phyloP scores from a whole-genome alignment of 1,140 invertebrate genomes.

The Melitaea cinxia region DNA sequence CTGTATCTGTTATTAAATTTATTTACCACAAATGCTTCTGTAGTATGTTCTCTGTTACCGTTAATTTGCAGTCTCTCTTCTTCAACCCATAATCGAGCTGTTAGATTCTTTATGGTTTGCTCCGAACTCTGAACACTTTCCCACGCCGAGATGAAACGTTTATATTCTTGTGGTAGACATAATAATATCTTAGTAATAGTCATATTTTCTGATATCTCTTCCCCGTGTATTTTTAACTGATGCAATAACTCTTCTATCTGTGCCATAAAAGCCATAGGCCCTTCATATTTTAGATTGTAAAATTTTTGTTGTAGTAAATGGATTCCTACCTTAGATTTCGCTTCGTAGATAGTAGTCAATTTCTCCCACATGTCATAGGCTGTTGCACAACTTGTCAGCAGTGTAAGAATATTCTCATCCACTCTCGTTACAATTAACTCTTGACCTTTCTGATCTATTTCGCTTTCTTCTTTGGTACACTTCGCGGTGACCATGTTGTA shows the following conservation, averaged over 20 bases:
- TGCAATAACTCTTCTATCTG: slow-evolving; percentile 6
- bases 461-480: too few relatives aligned
- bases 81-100: slow-evolving; percentile 43
- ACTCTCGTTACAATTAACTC: not conserved
- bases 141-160: slow-evolving; percentile 65
- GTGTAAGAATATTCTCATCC: not conserved
- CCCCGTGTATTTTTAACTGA: slow-evolving; percentile 1
- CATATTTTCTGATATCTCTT: slow-evolving; percentile 15
- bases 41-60: slow-evolving; percentile 8
- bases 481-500: too few relatives aligned
- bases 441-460: not conserved
- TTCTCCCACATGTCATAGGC: not conserved
- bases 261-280: not conserved
- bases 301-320: not conserved
- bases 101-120: slow-evolving; percentile 51
- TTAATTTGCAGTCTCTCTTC: slow-evolving; percentile 31
- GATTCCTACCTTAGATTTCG: not conserved
- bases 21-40: slow-evolving; percentile 3
- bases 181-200: slow-evolving; percentile 13
- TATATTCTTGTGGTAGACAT: slow-evolving; percentile 14
- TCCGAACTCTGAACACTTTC: slow-evolving; percentile 39
- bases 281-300: too few relatives aligned
- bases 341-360: not conserved
- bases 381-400: too few relatives aligned
- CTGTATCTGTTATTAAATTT: not conserved